Percentiles rank a stretch among this genome's conserved stretches.
Conservation (phyloP, 2,888 invertebrate species). For the Eutolmus rufibarbis region DNA sequence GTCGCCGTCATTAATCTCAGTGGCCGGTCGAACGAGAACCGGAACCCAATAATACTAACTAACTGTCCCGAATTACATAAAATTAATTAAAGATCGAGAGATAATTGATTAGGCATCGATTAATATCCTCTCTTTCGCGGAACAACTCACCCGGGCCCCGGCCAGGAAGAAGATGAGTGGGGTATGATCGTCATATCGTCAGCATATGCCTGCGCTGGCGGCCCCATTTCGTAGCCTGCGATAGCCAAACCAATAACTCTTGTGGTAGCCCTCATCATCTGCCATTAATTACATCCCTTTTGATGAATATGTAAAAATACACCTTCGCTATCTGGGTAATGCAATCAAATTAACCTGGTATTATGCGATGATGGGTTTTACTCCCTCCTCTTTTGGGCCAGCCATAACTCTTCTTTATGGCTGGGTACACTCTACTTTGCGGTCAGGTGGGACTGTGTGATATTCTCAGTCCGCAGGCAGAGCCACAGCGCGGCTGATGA, state of each 20-base stretch:
- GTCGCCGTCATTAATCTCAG: slow-evolving; percentile 32
- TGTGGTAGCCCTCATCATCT: slow-evolving; percentile 41
- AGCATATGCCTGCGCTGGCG: slow-evolving; percentile 6
- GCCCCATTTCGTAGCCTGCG: slow-evolving; percentile 13
- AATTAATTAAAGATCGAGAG: slow-evolving; percentile 64
- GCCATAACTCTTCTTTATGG: slow-evolving; percentile 31
- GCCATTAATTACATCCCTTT: slow-evolving; percentile 48
- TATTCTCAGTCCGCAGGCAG: neutral
- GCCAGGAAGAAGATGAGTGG: slow-evolving; percentile 42
- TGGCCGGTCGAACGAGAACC: slow-evolving; percentile 29
- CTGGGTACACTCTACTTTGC: slow-evolving; percentile 22
- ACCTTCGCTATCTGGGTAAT: slow-evolving; percentile 52
- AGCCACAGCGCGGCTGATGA: neutral
- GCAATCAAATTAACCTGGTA: slow-evolving; percentile 51
- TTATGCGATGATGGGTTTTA: slow-evolving; percentile 46
- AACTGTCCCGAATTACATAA: slow-evolving; percentile 53
- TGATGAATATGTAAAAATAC: slow-evolving; percentile 49
- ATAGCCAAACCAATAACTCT: slow-evolving; percentile 18
- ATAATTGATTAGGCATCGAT: slow-evolving; percentile 64
- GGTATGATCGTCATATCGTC: slow-evolving; percentile 41
- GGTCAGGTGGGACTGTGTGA: slow-evolving; percentile 26
- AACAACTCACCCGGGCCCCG: slow-evolving; percentile 19
- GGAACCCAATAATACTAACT: slow-evolving; percentile 31
- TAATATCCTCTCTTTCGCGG: slow-evolving; percentile 56
- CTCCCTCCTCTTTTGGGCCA: slow-evolving; percentile 24